A percentile compares a stretch with the other conserved stretches of the same genome.
These are phyloP conservation scores for Eugnorisma glareosa DNA, from an alignment of 2,888 invertebrate genomes.

Conservation along the genomic window DNA sequence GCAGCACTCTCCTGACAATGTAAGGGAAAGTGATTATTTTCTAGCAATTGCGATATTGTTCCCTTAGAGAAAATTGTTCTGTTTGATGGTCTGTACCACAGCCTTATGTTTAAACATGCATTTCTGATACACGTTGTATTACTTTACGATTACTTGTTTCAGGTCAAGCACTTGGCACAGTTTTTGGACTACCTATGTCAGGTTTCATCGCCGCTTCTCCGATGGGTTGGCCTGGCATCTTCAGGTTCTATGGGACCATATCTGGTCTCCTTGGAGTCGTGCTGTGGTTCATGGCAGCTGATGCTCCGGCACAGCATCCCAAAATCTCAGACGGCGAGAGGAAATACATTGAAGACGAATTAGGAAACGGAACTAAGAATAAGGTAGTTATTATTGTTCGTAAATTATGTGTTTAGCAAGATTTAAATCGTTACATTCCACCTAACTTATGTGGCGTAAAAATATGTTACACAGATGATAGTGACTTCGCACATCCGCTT, in stretches of 20 bases:
- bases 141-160: slow-evolving; percentile 1
- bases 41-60: too few species aligned
- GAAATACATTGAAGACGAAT: slow-evolving; percentile 92
- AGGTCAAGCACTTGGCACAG: slow-evolving; percentile 92
- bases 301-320: slow-evolving; percentile 92
- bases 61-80: too few species aligned
- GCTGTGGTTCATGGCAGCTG: slow-evolving; percentile 91
- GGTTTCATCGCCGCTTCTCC: slow-evolving; percentile 93
- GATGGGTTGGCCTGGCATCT: slow-evolving; percentile 95
- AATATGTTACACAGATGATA: neutral
- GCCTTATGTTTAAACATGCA: too few species aligned
- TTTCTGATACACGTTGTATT: neutral
- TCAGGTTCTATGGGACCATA: slow-evolving; percentile 93
- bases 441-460: neutral
- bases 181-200: slow-evolving; percentile 93
- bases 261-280: slow-evolving; percentile 90
- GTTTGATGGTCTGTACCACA: neutral
- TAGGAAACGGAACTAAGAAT: slow-evolving; percentile 85
- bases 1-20: neutral
- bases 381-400: slow-evolving; percentile 60
- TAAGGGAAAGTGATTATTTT: neutral
- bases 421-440: neutral
- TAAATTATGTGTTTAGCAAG: neutral
- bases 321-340: slow-evolving; percentile 92
- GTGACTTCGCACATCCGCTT: neutral